These are phyloP conservation scores for Marisa cornuarietis DNA, from an alignment of 1,140 invertebrate species.

Conservation along the genomic window DNA sequence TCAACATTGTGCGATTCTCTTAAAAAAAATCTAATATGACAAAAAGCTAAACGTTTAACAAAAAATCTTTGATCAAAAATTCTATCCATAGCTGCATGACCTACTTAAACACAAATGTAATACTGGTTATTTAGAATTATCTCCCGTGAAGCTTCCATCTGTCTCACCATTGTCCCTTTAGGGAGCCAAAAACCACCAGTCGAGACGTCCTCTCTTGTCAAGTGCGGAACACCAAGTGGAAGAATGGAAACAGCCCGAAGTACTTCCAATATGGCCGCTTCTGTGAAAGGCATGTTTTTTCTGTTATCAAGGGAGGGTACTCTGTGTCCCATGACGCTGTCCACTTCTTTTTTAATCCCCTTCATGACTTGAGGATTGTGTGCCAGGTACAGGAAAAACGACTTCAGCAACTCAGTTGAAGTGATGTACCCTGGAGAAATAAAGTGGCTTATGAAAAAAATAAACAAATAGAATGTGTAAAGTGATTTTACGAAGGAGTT, in stretches of 20 bases:
- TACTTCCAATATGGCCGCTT: conserved; percentile 46
- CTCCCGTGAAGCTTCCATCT: too few relatives aligned
- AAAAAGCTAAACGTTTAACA: too few relatives aligned
- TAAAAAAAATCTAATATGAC: too few relatives aligned
- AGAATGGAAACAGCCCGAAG: conserved; percentile 44
- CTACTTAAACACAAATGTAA: too few relatives aligned
- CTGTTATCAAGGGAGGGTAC: conserved; percentile 26
- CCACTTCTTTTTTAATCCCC: conserved; percentile 35
- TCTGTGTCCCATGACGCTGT: conserved; percentile 23
- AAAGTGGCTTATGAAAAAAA: too few relatives aligned
- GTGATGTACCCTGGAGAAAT: conserved; percentile 16
- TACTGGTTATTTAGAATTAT: too few relatives aligned
- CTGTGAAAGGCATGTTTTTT: conserved; percentile 47
- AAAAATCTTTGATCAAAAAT: too few relatives aligned
- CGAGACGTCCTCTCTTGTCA: conserved; percentile 2
- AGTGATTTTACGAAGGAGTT: too few relatives aligned
- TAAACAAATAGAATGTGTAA: too few relatives aligned
- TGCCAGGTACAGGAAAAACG: conserved; percentile 43
- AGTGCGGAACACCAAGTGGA: conserved; percentile 57
- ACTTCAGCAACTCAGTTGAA: conserved; percentile 32
- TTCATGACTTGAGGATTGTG: conserved; percentile 61
- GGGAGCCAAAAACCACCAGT: background rate
- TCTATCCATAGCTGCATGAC: too few relatives aligned
- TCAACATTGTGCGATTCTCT: too few relatives aligned
- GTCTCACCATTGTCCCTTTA: conserved; percentile 11